Evolutionary conservation across 2,888 invertebrate species (phyloP), one percentile per base, ranked within the genome.

Genomic region (Drosophila borealis): DNA sequence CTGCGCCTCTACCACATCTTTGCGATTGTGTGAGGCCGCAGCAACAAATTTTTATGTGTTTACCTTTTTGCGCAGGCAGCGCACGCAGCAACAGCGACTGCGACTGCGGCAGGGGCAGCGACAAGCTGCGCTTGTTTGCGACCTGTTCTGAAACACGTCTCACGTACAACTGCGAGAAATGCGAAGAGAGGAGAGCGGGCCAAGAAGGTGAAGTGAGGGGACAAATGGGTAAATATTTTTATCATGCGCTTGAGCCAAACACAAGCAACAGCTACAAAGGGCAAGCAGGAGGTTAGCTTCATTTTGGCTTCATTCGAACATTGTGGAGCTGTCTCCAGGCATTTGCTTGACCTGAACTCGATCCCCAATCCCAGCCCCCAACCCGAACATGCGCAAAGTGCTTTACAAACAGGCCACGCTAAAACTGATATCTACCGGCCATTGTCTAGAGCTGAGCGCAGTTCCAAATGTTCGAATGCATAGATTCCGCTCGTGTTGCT

Each of bases 41-140:
- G 71, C 77, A 79, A 84, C 80, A 87, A 81, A 87, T 83, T 87
- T 87, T 78, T 81, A 80, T 83, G 73, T 87, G 75, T 81, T 83
- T 81, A 79, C 88, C 78, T 87, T 81, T 79, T 84, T 74, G 76
- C 59, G 64, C 64, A 70, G 60, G 83, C 67, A 66, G 53, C 62
- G 65, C 70, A 73, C 73, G 80, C 67, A 71, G 57, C 29, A 41
- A 51, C 29, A 11, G n/a, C 19, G 14, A 33, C n/a, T 5, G n/a
- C 33, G 42, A 48, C 41, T 39, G 54, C 13, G 44, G 9, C 50
- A 39, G 51, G 9, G 51, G 13, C 44, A 39, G 33, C 50, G 46
- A 39, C 54, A n/a, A 41, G 45, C 50, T 55, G 45, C 57, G 71
- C 66, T 73, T 77, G 73, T 73, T 77, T 73, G 54, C 46, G 76